Conservation (phyloP, 2,113 vertebrate species). For the Heteronetta atricapilla region DNA sequence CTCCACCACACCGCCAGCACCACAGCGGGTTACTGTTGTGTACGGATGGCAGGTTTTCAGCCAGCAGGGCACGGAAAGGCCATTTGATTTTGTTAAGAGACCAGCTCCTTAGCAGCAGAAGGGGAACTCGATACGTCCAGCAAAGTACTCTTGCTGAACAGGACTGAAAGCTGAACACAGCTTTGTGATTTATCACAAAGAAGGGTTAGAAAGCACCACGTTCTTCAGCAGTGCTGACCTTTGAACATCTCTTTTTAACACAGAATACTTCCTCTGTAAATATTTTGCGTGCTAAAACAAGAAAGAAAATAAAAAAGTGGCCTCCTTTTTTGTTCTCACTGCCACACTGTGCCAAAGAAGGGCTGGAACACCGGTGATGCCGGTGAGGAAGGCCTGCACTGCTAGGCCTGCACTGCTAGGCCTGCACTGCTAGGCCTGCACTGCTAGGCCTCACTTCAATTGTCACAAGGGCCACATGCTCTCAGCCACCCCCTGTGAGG, state of each 20-base stretch:
- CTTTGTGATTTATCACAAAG: neutral
- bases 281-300: neutral
- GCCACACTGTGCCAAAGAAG: neutral
- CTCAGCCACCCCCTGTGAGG: neutral
- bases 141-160: neutral
- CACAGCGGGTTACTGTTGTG: neutral
- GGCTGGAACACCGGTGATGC: neutral
- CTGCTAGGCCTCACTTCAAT: rapidly evolving
- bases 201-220: neutral
- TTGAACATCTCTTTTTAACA: neutral
- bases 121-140: neutral
- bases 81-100: neutral
- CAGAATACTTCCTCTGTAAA: neutral
- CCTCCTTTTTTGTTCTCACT: neutral
- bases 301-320: neutral
- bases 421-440: neutral
- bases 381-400: neutral
- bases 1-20: rapidly evolving
- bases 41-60: neutral
- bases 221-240: neutral
- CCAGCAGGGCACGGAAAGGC: neutral
- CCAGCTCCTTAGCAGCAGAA: neutral
- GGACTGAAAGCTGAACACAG: neutral
- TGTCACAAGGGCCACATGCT: rapidly evolving
- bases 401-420: neutral